phyloP scores from a whole-genome alignment of 2,113 vertebrate species.

The Eclectus roratus region DNA sequence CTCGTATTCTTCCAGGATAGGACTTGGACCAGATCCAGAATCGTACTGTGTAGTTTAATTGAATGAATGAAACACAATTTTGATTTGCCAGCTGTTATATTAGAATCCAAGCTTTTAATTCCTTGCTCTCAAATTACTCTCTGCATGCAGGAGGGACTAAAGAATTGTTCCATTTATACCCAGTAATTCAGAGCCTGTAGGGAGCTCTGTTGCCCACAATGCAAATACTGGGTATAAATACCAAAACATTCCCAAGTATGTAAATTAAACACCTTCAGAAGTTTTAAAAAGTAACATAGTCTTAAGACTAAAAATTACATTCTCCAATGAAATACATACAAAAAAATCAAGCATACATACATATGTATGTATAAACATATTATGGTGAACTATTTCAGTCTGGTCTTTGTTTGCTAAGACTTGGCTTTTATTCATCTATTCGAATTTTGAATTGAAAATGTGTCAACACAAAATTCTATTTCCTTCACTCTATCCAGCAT shows the following conservation, averaged over 20 bases:
- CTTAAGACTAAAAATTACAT: neutral
- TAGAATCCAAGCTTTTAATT: slow-evolving; percentile 31
- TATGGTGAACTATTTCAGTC: neutral
- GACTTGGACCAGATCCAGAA: slow-evolving; percentile 13
- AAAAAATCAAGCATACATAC: neutral
- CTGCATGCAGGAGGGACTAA: neutral
- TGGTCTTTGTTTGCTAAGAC: neutral
- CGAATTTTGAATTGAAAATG: neutral
- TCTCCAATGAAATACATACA: neutral
- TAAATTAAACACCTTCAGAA: neutral
- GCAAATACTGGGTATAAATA: neutral
- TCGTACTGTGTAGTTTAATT: slow-evolving; percentile 6
- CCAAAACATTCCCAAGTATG: neutral
- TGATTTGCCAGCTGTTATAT: slow-evolving; percentile 51
- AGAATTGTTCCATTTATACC: neutral
- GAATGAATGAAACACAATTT: slow-evolving; percentile 48
- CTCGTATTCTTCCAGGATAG: neutral
- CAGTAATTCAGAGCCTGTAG: neutral
- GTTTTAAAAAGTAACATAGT: neutral
- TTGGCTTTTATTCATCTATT: neutral
- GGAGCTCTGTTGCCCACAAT: neutral
- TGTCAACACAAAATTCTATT: neutral
- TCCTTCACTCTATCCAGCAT: neutral
- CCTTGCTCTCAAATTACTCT: slow-evolving; percentile 34
- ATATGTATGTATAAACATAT: neutral